Evolutionary conservation across 1,140 invertebrate genomes (phyloP).

Genomic region (Drosophila navojoa): DNA sequence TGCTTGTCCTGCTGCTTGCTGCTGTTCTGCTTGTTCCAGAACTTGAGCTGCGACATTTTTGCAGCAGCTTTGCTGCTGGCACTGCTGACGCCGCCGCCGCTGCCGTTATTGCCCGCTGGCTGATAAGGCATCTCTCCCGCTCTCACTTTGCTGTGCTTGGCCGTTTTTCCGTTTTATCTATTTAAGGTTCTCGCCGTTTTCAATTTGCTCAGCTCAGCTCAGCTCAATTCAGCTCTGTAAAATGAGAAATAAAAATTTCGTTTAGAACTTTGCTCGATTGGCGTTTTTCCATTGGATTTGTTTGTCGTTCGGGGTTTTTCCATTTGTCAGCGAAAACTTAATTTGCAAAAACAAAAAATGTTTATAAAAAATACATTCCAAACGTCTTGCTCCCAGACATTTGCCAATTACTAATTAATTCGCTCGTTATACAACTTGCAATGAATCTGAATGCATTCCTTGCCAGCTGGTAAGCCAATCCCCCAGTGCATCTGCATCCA

Average conservation of each 20-base stretch:
- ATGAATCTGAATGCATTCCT: conserved; percentile 79
- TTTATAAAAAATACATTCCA: conserved; percentile 27
- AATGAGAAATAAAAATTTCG: conserved; percentile 13
- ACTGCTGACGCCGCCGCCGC: conserved; percentile 24
- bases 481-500: conserved; percentile 47
- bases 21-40: conserved; percentile 86
- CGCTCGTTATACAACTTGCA: conserved; percentile 67
- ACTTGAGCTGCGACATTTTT: conserved; percentile 86
- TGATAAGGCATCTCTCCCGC: conserved; percentile 69
- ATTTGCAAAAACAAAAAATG: conserved; percentile 39
- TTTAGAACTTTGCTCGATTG: neutral
- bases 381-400: conserved; percentile 38
- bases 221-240: conserved; percentile 8
- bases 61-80: conserved; percentile 59
- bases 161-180: too few species aligned
- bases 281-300: conserved; percentile 1
- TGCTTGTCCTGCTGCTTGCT: conserved; percentile 83
- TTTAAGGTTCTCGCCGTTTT: too few species aligned
- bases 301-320: conserved; percentile 50
- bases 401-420: conserved; percentile 60
- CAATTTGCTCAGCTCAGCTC: neutral
- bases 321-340: conserved; percentile 28
- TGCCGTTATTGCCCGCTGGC: conserved; percentile 64
- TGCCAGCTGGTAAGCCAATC: conserved; percentile 46
- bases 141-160: neutral